Evolutionary conservation across 2,113 vertebrate species (phyloP).

Genomic region (Amazona vittata): DNA sequence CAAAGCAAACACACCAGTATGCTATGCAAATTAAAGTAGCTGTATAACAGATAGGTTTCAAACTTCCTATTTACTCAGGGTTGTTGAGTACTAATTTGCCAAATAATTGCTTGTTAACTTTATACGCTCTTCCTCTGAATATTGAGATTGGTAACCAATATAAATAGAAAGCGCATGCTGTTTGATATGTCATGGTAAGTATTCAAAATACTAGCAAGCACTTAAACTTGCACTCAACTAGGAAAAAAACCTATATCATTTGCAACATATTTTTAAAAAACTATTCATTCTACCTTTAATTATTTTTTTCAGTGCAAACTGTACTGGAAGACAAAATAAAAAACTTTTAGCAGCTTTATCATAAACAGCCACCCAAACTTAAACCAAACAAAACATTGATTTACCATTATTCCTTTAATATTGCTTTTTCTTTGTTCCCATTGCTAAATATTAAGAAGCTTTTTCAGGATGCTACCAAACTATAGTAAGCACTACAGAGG

Average conservation of each 20-base stretch:
- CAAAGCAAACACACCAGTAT: constrained; percentile 88
- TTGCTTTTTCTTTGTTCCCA: neutral
- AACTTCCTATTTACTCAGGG: constrained; percentile 86
- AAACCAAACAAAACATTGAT: neutral
- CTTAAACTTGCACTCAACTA: constrained; percentile 61
- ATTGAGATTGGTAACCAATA: constrained; percentile 80
- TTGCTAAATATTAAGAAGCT: neutral
- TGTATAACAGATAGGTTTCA: constrained; percentile 88
- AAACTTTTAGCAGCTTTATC: neutral
- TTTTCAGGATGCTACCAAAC: neutral
- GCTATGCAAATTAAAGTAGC: constrained; percentile 87
- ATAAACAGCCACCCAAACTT: neutral
- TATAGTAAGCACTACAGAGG: neutral
- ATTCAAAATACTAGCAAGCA: constrained; percentile 72
- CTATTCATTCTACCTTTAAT: neutral
- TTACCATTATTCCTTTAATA: neutral
- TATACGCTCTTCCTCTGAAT: constrained; percentile 83
- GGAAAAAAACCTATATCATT: neutral
- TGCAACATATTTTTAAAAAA: constrained; percentile 7
- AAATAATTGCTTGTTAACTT: constrained; percentile 89
- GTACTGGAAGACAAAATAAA: neutral
- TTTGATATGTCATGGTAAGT: constrained; percentile 70
- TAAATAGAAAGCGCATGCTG: constrained; percentile 82
- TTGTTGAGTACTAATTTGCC: constrained; percentile 86
- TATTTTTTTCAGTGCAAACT: neutral